phyloP scores from a whole-genome alignment of 2,888 invertebrate genomes.

The Tridacna crocea region DNA sequence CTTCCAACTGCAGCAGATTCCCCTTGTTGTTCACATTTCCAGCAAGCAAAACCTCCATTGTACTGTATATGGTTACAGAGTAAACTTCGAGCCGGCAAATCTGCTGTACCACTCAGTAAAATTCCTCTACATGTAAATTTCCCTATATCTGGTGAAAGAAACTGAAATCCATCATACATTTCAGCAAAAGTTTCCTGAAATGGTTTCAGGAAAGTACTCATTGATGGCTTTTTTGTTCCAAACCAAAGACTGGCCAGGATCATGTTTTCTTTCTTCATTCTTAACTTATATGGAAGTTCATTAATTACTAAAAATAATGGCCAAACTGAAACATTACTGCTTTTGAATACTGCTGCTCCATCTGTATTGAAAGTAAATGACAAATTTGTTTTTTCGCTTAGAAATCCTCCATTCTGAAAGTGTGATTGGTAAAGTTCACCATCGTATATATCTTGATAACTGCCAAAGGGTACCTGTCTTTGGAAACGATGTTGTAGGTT shows the following conservation, averaged over 20 bases:
- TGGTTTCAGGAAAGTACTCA: slow-evolving; percentile 8
- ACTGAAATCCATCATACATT: slow-evolving; percentile 42
- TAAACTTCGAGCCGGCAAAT: background rate
- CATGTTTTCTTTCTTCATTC: too few species aligned
- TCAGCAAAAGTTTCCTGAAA: slow-evolving; percentile 17
- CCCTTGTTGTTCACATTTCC: slow-evolving; percentile 15
- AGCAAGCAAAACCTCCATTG: slow-evolving; percentile 11
- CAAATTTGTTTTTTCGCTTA: too few species aligned
- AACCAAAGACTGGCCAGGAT: slow-evolving; percentile 33
- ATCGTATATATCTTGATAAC: too few species aligned
- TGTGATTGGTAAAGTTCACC: too few species aligned
- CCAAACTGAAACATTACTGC: too few species aligned
- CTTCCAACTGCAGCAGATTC: slow-evolving; percentile 17
- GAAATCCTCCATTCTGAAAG: too few species aligned
- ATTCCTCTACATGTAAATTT: background rate
- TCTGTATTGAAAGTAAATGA: too few species aligned
- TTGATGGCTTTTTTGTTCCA: slow-evolving; percentile 19
- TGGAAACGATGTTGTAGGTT: too few species aligned
- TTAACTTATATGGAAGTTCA: too few species aligned
- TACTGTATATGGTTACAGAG: background rate
- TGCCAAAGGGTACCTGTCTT: too few species aligned
- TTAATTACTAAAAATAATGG: too few species aligned
- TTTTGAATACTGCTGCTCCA: too few species aligned
- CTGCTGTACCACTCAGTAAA: slow-evolving; percentile 54
- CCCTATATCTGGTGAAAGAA: slow-evolving; percentile 5